Evolutionary conservation across 2,113 vertebrate genomes (phyloP), one percentile per base, ranked within the genome.

Genomic region (Hippocampus mohnikei): DNA sequence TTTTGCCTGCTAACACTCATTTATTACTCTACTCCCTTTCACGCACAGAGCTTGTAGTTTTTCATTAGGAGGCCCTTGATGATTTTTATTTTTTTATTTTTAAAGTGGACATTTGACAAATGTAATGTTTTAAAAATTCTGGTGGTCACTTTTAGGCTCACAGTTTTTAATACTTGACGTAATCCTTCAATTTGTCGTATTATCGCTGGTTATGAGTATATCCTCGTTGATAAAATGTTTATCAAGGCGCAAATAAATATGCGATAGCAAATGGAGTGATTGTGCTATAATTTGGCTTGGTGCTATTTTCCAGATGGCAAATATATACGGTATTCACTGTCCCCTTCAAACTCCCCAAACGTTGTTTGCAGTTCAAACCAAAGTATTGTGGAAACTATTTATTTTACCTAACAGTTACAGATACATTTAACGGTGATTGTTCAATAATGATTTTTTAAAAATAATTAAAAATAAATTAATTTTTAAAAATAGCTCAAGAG

Each of bases 1-100:
- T 86, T 84, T 77, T 79, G 60, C 66, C 67, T 73, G 84, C 94
- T 95, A 96, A 94, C 86, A 81, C 74, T 72, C 55, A 65, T 87
- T 73, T 76, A 37, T 76, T 40, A 79, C 71, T 42, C 72, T 46
- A 73, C 67, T 72, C 72, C 75, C 70, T 85, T 86, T 83, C 70
- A 27, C 80, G 86, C 82, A 73, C 4, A 37, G 62, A 65, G 63
- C 75, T 71, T 73, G 5, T 27, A 13, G 10, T 58, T 27, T 58
- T 25, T n/a, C 52, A 33, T 11, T 58, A 3, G 58, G 29, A 60
- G 27, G 27, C 60, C 33, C 18, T 10, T 64, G 11, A 42, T 44
- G 10, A 64, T 12, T 64, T 12, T 64, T 12, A 1, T 12, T 42
- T 10, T 12, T 44, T 44, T n/a, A n/a, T 12, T 15, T 12, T 37